phyloP scores from a whole-genome alignment of 2,888 invertebrate genomes.

The Hyposoter didymator region DNA sequence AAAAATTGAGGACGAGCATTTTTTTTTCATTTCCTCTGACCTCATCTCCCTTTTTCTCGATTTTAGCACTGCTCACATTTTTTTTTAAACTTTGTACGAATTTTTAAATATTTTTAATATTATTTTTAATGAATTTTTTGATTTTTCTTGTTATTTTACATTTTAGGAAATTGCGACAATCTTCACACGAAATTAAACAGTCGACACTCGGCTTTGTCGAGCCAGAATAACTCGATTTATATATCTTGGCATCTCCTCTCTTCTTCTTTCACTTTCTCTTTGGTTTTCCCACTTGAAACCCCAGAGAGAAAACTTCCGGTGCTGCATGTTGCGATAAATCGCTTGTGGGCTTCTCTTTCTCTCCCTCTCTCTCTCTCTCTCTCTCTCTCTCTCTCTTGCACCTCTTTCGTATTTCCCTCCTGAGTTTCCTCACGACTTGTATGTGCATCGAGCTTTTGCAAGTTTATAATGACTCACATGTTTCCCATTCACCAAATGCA shows the following conservation, averaged over 20 bases:
- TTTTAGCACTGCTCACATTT: not conserved
- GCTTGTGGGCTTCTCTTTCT: constrained; percentile 46
- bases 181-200: not conserved
- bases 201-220: not conserved
- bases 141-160: not conserved
- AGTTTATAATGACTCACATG: constrained; percentile 76
- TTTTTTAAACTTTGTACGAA: not conserved
- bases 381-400: constrained; percentile 21
- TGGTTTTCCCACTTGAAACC: constrained; percentile 18
- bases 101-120: not conserved
- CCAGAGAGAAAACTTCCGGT: constrained; percentile 54
- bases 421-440: constrained; percentile 38
- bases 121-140: not conserved
- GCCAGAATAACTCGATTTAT: not conserved
- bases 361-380: constrained; percentile 37
- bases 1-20: not conserved
- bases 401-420: constrained; percentile 56
- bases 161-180: not conserved
- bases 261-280: constrained; percentile 1
- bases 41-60: not conserved
- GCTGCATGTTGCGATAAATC: constrained; percentile 47
- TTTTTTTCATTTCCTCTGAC: not conserved
- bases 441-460: constrained; percentile 40
- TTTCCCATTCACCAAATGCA: constrained; percentile 66
- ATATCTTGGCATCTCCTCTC: not conserved